Conservation (phyloP, 2,888 invertebrate species). For the Catocala sponsa region DNA sequence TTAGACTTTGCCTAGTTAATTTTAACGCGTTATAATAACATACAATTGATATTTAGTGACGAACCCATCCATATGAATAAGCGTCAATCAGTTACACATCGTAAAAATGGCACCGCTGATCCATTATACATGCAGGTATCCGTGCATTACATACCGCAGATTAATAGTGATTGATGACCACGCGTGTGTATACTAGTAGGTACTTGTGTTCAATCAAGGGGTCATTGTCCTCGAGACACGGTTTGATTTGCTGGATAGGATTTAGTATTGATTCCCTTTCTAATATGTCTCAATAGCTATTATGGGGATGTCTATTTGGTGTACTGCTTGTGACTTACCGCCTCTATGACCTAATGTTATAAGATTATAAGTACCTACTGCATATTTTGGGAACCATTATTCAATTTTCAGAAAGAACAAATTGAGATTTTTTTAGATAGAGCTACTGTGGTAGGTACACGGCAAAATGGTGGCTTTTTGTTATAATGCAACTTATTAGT, state of each 20-base stretch:
- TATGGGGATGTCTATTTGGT: slow-evolving; percentile 1
- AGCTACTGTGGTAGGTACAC: too few relatives aligned
- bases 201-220: slow-evolving; percentile 24
- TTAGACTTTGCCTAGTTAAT: too few relatives aligned
- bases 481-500: too few relatives aligned
- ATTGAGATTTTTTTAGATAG: too few relatives aligned
- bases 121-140: slow-evolving; percentile 29
- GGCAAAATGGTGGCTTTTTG: too few relatives aligned
- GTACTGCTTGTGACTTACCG: background rate
- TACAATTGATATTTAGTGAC: background rate
- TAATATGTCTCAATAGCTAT: slow-evolving; percentile 1
- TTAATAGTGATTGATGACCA: slow-evolving; percentile 71
- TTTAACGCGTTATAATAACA: too few relatives aligned
- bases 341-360: too few relatives aligned
- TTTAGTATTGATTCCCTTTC: slow-evolving; percentile 8
- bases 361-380: too few relatives aligned
- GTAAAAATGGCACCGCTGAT: slow-evolving; percentile 27
- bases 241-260: slow-evolving; percentile 14
- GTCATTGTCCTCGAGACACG: slow-evolving; percentile 56
- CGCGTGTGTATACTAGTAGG: slow-evolving; percentile 22
- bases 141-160: slow-evolving; percentile 44
- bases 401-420: too few relatives aligned
- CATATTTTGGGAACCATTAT: too few relatives aligned
- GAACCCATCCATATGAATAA: slow-evolving; percentile 15
- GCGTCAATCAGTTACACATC: slow-evolving; percentile 23